phyloP scores from a whole-genome alignment of 2,113 vertebrate genomes.

The Caloenas nicobarica region DNA sequence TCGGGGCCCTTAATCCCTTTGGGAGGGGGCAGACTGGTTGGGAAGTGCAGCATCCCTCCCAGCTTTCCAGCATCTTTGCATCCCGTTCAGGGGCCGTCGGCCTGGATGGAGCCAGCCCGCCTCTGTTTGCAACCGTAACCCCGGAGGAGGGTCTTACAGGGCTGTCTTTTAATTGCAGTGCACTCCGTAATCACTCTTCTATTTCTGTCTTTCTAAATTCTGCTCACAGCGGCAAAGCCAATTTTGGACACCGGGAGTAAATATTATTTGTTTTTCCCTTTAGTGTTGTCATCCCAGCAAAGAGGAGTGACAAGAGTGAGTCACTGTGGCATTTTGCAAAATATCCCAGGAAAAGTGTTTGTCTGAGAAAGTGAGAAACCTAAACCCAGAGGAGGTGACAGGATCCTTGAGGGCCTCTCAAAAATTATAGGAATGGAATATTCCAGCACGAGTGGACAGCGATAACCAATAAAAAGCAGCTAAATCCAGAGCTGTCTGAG shows the following conservation, averaged over 20 bases:
- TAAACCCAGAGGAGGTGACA: background rate
- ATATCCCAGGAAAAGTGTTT: background rate
- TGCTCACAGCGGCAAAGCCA: background rate
- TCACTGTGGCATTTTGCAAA: background rate
- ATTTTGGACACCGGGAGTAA: background rate
- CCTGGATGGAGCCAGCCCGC: background rate
- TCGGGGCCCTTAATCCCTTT: background rate
- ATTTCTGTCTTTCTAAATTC: slow-evolving; percentile 4
- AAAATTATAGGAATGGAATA: background rate
- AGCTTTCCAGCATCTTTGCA: background rate
- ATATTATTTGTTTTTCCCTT: slow-evolving; percentile 11
- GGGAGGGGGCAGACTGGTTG: background rate
- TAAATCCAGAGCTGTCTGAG: background rate
- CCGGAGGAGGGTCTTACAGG: background rate
- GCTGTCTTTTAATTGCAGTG: background rate
- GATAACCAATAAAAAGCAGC: background rate
- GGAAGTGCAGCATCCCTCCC: no score
- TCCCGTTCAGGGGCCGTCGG: background rate
- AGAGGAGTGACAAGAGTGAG: slow-evolving; percentile 16
- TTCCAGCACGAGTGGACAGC: background rate
- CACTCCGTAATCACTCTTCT: background rate
- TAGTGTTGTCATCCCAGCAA: background rate
- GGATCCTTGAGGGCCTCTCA: background rate
- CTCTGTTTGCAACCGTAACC: background rate
- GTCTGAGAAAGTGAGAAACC: background rate